A percentile compares a stretch with the other conserved stretches of the same genome.
Conservation (phyloP, 2,888 invertebrate genomes). For the Eilema caniola region DNA sequence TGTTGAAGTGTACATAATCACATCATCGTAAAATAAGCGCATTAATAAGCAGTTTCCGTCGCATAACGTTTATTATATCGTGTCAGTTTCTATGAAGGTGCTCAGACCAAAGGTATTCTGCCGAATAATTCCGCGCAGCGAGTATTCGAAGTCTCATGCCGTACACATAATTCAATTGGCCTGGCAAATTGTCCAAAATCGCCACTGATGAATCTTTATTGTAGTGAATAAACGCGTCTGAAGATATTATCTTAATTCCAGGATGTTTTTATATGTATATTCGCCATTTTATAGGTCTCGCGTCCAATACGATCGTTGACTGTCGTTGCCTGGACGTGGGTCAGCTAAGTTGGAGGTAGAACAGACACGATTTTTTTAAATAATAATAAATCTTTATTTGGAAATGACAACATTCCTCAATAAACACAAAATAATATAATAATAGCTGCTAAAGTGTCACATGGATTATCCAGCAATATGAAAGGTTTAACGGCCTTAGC, state of each 20-base stretch:
- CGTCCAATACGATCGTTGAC: not conserved
- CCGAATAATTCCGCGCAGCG: not conserved
- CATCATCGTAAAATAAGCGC: not conserved
- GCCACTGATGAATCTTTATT: slow-evolving; percentile 57
- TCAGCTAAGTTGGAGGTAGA: not conserved
- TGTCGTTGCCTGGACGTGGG: no score
- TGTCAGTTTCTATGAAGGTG: not conserved
- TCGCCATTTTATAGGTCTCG: not conserved
- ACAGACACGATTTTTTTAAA: not conserved
- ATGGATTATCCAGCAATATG: no score
- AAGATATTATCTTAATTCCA: slow-evolving; percentile 33
- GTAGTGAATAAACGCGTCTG: slow-evolving; percentile 58
- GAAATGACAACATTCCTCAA: no score
- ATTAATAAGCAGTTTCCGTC: not conserved
- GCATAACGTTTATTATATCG: not conserved
- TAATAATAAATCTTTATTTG: no score
- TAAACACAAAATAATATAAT: no score
- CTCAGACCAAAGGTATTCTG: not conserved
- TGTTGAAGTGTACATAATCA: not conserved
- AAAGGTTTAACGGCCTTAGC: no score
- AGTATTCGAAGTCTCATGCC: slow-evolving; percentile 39
- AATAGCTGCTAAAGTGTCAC: no score
- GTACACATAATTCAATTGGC: slow-evolving; percentile 65
- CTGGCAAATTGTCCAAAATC: slow-evolving; percentile 65
- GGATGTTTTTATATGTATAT: slow-evolving; percentile 31